Conservation (phyloP, 2,888 invertebrate species). For the Caenorhabditis plicata region DNA sequence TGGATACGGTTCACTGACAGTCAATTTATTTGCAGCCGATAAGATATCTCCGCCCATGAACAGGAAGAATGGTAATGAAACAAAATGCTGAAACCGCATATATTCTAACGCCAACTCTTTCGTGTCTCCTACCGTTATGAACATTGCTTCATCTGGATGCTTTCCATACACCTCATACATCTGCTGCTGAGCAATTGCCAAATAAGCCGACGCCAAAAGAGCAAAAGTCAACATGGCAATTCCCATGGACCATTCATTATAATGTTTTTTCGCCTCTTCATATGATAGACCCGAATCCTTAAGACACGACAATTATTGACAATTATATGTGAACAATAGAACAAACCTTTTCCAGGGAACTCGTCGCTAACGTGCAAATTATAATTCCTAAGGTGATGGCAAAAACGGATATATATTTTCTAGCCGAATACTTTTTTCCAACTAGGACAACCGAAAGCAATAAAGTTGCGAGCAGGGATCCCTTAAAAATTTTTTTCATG, state of each 20-base stretch:
- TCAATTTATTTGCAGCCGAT: slow-evolving; percentile 77
- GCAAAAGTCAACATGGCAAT: slow-evolving; percentile 78
- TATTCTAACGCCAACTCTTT: not conserved
- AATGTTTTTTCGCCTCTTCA: slow-evolving; percentile 61
- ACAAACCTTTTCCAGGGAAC: slow-evolving; percentile 14
- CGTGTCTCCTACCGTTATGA: slow-evolving; percentile 68
- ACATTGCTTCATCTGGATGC: slow-evolving; percentile 76
- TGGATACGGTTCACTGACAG: slow-evolving; percentile 66
- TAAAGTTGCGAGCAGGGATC: slow-evolving; percentile 94
- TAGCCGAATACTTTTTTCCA: slow-evolving; percentile 75
- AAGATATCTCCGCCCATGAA: slow-evolving; percentile 79
- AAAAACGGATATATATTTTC: slow-evolving; percentile 85
- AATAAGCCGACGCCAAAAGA: slow-evolving; percentile 83
- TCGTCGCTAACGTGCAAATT: slow-evolving; percentile 80
- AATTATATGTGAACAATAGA: too few relatives aligned
- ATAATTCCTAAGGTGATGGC: slow-evolving; percentile 92
- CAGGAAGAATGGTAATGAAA: slow-evolving; percentile 86
- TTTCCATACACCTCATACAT: slow-evolving; percentile 76
- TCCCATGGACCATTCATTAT: slow-evolving; percentile 59
- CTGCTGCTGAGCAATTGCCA: slow-evolving; percentile 69
- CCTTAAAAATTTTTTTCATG: slow-evolving; percentile 70
- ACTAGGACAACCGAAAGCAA: slow-evolving; percentile 87
- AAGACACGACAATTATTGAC: too few relatives aligned
- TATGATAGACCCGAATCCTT: slow-evolving; percentile 39
- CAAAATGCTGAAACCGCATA: slow-evolving; percentile 73